These are phyloP conservation scores for Nibea albiflora DNA, from an alignment of 2,113 vertebrate genomes.

Conservation along the genomic window DNA sequence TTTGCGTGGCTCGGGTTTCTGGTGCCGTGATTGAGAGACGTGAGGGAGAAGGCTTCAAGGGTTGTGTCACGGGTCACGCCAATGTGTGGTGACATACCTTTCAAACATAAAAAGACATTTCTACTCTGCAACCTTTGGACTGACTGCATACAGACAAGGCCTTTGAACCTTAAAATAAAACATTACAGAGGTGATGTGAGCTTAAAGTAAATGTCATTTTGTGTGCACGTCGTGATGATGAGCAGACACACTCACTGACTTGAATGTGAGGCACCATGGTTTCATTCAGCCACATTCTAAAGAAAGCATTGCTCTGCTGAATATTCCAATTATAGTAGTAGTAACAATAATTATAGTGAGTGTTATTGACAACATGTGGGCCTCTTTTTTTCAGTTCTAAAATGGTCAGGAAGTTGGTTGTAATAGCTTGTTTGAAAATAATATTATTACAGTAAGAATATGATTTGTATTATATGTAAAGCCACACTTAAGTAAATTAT, in stretches of 20 bases:
- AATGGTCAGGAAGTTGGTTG: constrained; percentile 18
- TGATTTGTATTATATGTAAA: constrained; percentile 25
- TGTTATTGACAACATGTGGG: constrained; percentile 13
- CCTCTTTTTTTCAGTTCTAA: background rate
- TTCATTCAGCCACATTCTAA: constrained; percentile 26
- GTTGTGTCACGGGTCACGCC: constrained; percentile 75
- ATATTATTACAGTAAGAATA: constrained; percentile 21
- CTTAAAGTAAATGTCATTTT: constrained; percentile 51
- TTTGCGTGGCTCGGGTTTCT: constrained; percentile 67
- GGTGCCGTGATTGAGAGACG: constrained; percentile 69
- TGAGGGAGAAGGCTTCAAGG: constrained; percentile 47
- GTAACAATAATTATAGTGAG: constrained; percentile 32
- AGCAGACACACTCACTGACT: constrained; percentile 56
- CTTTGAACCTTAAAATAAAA: constrained; percentile 69
- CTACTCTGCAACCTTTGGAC: constrained; percentile 33
- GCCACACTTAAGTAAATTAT: constrained; percentile 8
- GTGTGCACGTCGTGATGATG: constrained; percentile 52
- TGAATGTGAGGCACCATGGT: constrained; percentile 31
- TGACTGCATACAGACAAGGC: constrained; percentile 30
- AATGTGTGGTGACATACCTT: constrained; percentile 73
- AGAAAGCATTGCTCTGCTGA: constrained; percentile 37
- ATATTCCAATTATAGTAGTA: constrained; percentile 24
- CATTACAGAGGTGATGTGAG: constrained; percentile 68
- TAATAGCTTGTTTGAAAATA: constrained; percentile 20
- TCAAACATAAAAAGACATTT: constrained; percentile 72